These are phyloP conservation scores for Varecia variegata DNA, from an alignment of 2,797 vertebrate species.

Conservation along the genomic window DNA sequence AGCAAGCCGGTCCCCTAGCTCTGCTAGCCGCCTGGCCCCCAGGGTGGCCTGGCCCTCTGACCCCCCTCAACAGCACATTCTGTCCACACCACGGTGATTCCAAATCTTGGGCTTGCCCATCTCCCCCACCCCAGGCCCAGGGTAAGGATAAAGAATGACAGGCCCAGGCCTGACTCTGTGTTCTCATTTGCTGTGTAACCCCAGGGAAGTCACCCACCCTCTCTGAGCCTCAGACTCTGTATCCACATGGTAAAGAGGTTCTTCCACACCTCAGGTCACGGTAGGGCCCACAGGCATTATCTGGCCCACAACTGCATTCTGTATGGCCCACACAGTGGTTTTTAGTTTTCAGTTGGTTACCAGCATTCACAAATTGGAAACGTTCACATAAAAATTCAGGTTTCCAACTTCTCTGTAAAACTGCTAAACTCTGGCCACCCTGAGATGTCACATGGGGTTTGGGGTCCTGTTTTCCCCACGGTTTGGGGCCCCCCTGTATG, in stretches of 20 bases:
- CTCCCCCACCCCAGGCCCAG: background rate
- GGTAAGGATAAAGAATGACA: background rate
- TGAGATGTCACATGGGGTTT: background rate
- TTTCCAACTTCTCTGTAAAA: background rate
- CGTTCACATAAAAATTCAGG: background rate
- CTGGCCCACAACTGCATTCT: background rate
- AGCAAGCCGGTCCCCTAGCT: background rate
- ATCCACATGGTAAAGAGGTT: background rate
- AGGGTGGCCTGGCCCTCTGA: background rate
- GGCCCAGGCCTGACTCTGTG: background rate
- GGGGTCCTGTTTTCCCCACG: background rate
- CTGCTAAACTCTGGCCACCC: background rate
- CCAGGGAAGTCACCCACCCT: background rate
- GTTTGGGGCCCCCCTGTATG: background rate
- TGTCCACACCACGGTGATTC: background rate
- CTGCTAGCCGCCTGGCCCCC: background rate
- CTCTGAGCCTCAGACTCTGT: background rate
- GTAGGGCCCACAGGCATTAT: background rate
- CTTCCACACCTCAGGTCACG: fast-evolving
- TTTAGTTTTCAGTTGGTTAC: background rate
- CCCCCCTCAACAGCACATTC: background rate
- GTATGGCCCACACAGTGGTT: background rate
- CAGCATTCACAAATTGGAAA: background rate
- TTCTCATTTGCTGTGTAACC: background rate
- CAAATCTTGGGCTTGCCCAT: background rate